These are phyloP conservation scores for Phocoena phocoena DNA, from an alignment of 2,113 vertebrate genomes.

Conservation along the genomic window DNA sequence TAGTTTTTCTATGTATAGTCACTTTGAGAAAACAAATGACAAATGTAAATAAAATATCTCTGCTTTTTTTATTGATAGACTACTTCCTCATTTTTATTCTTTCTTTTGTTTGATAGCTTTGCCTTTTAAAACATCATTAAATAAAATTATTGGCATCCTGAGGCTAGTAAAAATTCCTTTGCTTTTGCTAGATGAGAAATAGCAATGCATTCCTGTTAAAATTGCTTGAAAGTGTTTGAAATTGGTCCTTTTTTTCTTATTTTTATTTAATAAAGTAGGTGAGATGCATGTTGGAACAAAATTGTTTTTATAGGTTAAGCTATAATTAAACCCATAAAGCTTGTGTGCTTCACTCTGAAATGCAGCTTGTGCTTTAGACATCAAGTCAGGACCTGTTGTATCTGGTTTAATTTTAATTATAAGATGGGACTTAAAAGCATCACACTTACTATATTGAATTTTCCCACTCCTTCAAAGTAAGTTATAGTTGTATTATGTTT, in stretches of 20 bases:
- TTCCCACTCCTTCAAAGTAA: slow-evolving; percentile 71
- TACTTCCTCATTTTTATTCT: not conserved
- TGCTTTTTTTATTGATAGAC: not conserved
- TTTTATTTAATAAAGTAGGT: slow-evolving; percentile 46
- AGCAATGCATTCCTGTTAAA: slow-evolving; percentile 32
- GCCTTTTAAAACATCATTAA: not conserved
- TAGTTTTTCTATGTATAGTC: not conserved
- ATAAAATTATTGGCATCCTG: not conserved
- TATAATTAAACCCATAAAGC: slow-evolving; percentile 73
- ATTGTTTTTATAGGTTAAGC: slow-evolving; percentile 48
- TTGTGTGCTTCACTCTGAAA: slow-evolving; percentile 46
- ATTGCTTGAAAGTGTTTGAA: not conserved
- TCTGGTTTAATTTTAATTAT: slow-evolving; percentile 70
- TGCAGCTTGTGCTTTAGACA: slow-evolving; percentile 2
- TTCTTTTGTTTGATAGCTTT: slow-evolving; percentile 14
- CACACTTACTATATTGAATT: slow-evolving; percentile 26
- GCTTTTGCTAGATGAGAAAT: not conserved
- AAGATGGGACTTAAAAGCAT: slow-evolving; percentile 67
- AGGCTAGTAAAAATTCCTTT: not conserved
- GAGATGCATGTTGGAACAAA: slow-evolving; percentile 67
- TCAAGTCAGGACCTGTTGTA: slow-evolving; percentile 55
- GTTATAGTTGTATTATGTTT: slow-evolving; percentile 42
- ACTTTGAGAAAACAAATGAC: not conserved
- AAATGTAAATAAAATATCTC: not conserved
- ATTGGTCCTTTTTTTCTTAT: slow-evolving; percentile 25